Evolutionary conservation across 1,140 invertebrate species (phyloP).

Genomic region (fruit fly (Drosophila melanogaster)): Release_6_plus_ISO1_MT NT_037436.4:14839501-14840000

Average conservation of each 20-base stretch:
- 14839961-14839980: not conserved
- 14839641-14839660: conserved; percentile 35
- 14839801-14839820: conserved; percentile 50
- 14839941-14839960: conserved; percentile 22
- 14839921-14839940: conserved; percentile 19
- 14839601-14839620: conserved; percentile 79
- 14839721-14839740: conserved; percentile 63
- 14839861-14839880: conserved; percentile 39
- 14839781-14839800: conserved; percentile 32
- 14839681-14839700: conserved; percentile 58
- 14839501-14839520: conserved; percentile 47
- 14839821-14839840: conserved; percentile 82
- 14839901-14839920: conserved; percentile 30
- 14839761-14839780: not conserved
- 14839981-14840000: conserved; percentile 40
- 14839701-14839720: conserved; percentile 67
- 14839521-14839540: conserved; percentile 64
- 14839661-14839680: conserved; percentile 25
- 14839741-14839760: conserved; percentile 31
- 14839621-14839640: conserved; percentile 67
- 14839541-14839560: conserved; percentile 31
- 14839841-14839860: conserved; percentile 77
- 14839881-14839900: conserved; percentile 58
- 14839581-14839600: conserved; percentile 82
- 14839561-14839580: conserved; percentile 49